A percentile compares a stretch with the other conserved stretches of the same genome.
phyloP scores from a whole-genome alignment of 2,113 vertebrate genomes.

The Nestor notabilis region DNA sequence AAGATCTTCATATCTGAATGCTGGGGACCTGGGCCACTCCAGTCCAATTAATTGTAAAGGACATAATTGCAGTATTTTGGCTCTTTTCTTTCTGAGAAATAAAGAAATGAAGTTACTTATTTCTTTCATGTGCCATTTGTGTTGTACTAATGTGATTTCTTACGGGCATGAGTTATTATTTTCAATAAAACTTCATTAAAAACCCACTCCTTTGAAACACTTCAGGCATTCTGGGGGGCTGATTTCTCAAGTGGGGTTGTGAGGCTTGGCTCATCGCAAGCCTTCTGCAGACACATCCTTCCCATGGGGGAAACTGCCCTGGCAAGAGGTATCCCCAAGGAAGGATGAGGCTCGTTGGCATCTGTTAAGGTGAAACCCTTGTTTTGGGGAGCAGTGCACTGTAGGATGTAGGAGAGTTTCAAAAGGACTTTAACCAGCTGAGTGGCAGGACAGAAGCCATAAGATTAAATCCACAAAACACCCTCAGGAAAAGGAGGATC shows the following conservation, averaged over 20 bases:
- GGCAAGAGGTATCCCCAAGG: not conserved
- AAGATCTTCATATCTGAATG: not conserved
- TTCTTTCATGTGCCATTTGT: not conserved
- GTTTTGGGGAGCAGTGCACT: not conserved
- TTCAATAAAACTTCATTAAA: not conserved
- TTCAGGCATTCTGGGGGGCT: not conserved
- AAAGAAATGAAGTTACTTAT: not conserved
- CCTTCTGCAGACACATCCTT: not conserved
- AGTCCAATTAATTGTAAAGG: not conserved
- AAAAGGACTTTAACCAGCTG: not conserved
- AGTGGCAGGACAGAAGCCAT: not conserved
- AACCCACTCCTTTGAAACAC: not conserved
- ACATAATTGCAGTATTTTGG: not conserved
- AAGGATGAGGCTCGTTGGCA: rapidly evolving
- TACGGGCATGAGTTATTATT: not conserved
- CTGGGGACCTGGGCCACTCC: not conserved
- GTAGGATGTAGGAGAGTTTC: not conserved
- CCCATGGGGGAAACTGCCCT: not conserved
- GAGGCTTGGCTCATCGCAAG: not conserved
- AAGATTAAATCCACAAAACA: not conserved
- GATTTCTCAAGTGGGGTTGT: not conserved
- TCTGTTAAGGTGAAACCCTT: not conserved
- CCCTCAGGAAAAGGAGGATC: not conserved
- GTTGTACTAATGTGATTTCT: not conserved
- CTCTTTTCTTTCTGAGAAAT: not conserved